A percentile compares a stretch with the other conserved stretches of the same genome.
Conservation (phyloP, 2,888 invertebrate species). For the Coenonympha arcania region DNA sequence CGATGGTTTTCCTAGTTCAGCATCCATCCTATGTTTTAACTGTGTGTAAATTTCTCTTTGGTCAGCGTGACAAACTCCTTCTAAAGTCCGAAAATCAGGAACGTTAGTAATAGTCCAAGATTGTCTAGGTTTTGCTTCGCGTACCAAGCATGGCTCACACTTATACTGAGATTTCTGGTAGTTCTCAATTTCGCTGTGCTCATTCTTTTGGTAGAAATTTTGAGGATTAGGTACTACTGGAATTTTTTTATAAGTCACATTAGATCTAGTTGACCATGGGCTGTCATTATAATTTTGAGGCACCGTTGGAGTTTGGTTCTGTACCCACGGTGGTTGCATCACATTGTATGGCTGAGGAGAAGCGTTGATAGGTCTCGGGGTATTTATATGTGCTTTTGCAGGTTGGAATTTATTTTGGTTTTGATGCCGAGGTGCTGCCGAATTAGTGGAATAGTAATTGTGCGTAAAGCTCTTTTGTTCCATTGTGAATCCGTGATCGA, state of each 20-base stretch:
- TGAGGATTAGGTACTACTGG: constrained; percentile 56
- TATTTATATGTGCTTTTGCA: constrained; percentile 51
- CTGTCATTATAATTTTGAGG: constrained; percentile 55
- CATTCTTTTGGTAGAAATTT: constrained; percentile 58
- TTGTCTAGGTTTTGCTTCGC: constrained; percentile 64
- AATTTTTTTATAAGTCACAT: constrained; percentile 58
- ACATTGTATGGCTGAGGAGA: constrained; percentile 62
- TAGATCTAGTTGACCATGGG: constrained; percentile 61
- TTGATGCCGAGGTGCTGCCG: constrained; percentile 61
- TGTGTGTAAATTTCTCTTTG: constrained; percentile 64
- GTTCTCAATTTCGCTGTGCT: constrained; percentile 54
- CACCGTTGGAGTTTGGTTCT: constrained; percentile 49
- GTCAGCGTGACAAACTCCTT: constrained; percentile 61
- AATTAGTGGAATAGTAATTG: constrained; percentile 65
- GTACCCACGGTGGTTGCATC: constrained; percentile 64
- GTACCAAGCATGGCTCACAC: constrained; percentile 57
- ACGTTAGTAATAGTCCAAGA: constrained; percentile 71
- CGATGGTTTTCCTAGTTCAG: constrained; percentile 64
- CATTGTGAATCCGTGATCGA: constrained; percentile 72
- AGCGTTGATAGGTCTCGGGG: constrained; percentile 53
- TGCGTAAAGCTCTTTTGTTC: constrained; percentile 71
- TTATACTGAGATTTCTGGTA: constrained; percentile 60
- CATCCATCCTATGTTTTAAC: constrained; percentile 66
- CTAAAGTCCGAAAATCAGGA: constrained; percentile 59
- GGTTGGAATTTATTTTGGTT: constrained; percentile 62